Evolutionary conservation across 2,888 invertebrate genomes (phyloP), one percentile per base, ranked within the genome.

Genomic region (Balanococcus diminutus): DNA sequence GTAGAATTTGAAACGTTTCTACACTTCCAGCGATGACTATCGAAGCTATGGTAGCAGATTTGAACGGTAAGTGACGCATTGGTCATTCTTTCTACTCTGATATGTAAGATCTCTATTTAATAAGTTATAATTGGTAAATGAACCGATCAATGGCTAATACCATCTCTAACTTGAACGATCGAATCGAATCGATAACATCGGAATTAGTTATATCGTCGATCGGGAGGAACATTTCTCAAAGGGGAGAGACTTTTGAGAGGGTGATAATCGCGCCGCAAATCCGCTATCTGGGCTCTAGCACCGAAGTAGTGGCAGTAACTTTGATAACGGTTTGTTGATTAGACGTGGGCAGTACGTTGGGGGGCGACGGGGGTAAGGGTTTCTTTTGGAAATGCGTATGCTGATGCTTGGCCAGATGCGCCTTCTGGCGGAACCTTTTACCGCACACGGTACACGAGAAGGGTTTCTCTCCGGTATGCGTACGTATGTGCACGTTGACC

Each of bases 381-480:
- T 86, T 95, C 94, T 86, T 86, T 42, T 86, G 86, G 61, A 86
- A 86, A 86, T 97, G 97, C 87, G 96, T 97, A 91, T 96, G 96
- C 90, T 96, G 96, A 91, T 97, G 96, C 90, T 97, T 97, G 87
- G 96, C 96, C 88, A 97, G 91, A 89, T 97, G 96, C 0, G 96
- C 96, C 89, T 97, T 97, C 90, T 97, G 96, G 82, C 96, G 92
- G 91, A 97, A 97, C 89, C 95, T 96, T 90, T 96, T 97, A 87
- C 96, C 96, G 90, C 99, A 99, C 86, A 98, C 92, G 22, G 95
- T 95, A 90, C 99, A 99, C 46, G 96, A 93, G 90, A 99, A 99
- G 0, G 99, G 98, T 89, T 99, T 98, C 90, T 99, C 98, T 0
- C 98, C 98, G 0, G 98, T 98, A 90, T 99, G 99, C 32, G 98